Conservation (phyloP, 2,888 invertebrate genomes). For the Dolichopus griseipennis region DNA sequence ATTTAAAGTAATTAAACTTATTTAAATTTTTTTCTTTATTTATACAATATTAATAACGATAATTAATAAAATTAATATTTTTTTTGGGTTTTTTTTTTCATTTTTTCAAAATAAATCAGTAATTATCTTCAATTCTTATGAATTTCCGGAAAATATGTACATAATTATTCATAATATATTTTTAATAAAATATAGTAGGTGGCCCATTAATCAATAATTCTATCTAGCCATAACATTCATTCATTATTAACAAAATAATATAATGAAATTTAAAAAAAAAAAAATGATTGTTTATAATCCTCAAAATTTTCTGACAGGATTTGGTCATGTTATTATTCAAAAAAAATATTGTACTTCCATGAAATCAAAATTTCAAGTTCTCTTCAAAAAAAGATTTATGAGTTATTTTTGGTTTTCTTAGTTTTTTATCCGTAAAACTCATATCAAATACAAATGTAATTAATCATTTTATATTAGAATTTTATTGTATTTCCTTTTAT, state of each 20-base stretch:
- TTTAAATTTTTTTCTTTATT: too few species aligned
- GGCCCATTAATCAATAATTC: constrained; percentile 1
- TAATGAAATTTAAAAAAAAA: not conserved
- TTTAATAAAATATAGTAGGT: not conserved
- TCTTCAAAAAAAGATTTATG: too few species aligned
- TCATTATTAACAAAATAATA: not conserved
- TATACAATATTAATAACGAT: too few species aligned
- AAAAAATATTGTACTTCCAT: too few species aligned
- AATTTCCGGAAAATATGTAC: not conserved
- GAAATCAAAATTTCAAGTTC: too few species aligned
- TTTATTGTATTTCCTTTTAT: not conserved
- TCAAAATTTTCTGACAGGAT: not conserved
- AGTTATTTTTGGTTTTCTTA: not conserved
- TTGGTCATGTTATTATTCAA: not conserved
- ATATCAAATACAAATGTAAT: not conserved
- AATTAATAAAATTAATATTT: too few species aligned
- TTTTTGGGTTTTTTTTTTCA: too few species aligned
- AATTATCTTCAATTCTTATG: not conserved
- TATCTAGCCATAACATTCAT: not conserved
- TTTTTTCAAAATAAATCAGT: not conserved
- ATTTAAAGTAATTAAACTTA: too few species aligned
- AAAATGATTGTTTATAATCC: not conserved
- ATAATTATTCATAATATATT: not conserved
- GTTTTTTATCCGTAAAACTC: not conserved
- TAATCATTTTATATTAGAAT: constrained; percentile 4